These are phyloP conservation scores for Pardosa pseudoannulata DNA, from an alignment of 2,888 invertebrate species.

Conservation along the genomic window DNA sequence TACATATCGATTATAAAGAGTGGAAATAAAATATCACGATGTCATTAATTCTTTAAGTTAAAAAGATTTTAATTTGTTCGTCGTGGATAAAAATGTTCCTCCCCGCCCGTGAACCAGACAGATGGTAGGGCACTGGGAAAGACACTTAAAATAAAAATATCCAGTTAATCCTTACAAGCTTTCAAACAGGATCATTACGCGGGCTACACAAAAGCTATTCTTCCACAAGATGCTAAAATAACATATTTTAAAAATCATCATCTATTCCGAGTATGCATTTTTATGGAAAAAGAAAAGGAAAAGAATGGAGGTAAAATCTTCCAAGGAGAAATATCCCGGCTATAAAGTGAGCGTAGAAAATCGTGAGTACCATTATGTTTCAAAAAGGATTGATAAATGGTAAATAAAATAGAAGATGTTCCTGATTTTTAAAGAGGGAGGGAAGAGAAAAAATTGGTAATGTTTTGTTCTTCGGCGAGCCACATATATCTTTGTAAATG, in stretches of 20 bases:
- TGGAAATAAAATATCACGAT: too few relatives aligned
- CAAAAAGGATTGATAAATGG: conserved; percentile 23
- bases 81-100: too few relatives aligned
- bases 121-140: too few relatives aligned
- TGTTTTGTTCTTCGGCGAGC: conserved; percentile 5
- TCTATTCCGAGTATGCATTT: neutral
- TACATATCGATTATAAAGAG: too few relatives aligned
- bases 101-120: too few relatives aligned
- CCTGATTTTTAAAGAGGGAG: neutral
- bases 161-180: too few relatives aligned
- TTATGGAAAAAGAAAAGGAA: neutral
- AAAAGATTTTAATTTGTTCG: too few relatives aligned
- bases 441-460: conserved; percentile 9
- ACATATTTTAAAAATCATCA: neutral
- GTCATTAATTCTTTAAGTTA: too few relatives aligned
- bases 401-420: conserved; percentile 34
- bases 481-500: conserved; percentile 29
- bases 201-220: too few relatives aligned
- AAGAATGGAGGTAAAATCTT: neutral
- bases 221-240: neutral
- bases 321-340: neutral
- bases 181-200: too few relatives aligned
- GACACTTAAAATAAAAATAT: too few relatives aligned
- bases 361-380: neutral
- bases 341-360: neutral